phyloP scores from a whole-genome alignment of 1,140 invertebrate genomes.

The Notospermus geniculatus region DNA sequence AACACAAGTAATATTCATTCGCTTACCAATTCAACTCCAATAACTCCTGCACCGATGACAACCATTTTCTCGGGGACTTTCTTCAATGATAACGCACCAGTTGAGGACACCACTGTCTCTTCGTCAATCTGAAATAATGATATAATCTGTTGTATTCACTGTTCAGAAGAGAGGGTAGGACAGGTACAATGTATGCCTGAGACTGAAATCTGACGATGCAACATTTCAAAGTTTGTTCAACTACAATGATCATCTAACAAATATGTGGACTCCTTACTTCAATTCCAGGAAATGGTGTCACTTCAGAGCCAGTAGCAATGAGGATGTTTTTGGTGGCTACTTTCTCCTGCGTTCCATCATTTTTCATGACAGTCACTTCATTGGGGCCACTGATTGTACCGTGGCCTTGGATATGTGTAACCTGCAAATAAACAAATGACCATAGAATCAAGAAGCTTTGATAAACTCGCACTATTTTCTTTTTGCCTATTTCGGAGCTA shows the following conservation, averaged over 20 bases:
- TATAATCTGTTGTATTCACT: neutral
- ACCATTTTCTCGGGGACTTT: slow-evolving; percentile 91
- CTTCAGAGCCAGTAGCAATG: slow-evolving; percentile 98
- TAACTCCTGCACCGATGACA: slow-evolving; percentile 98
- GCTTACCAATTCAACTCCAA: slow-evolving; percentile 87
- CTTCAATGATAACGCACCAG: slow-evolving; percentile 87
- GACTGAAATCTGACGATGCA: too few species aligned
- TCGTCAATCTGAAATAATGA: slow-evolving; percentile 76
- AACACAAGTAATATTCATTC: too few species aligned
- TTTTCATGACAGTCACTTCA: slow-evolving; percentile 83
- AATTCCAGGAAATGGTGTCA: slow-evolving; percentile 96
- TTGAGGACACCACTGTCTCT: slow-evolving; percentile 93
- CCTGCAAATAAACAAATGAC: slow-evolving; percentile 49
- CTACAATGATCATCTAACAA: too few species aligned
- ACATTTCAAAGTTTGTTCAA: too few species aligned
- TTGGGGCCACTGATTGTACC: slow-evolving; percentile 93
- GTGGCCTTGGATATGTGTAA: slow-evolving; percentile 78
- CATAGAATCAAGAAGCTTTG: neutral
- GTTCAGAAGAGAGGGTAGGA: too few species aligned
- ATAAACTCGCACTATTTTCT: too few species aligned
- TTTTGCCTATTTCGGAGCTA: too few species aligned
- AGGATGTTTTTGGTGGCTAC: slow-evolving; percentile 96
- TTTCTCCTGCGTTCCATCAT: slow-evolving; percentile 75
- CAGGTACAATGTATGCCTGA: too few species aligned
- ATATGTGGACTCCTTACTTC: slow-evolving; percentile 65